Base-by-base conservation (phyloP, 2,888 invertebrate species). In the Ptilodon capucinus region DNA sequence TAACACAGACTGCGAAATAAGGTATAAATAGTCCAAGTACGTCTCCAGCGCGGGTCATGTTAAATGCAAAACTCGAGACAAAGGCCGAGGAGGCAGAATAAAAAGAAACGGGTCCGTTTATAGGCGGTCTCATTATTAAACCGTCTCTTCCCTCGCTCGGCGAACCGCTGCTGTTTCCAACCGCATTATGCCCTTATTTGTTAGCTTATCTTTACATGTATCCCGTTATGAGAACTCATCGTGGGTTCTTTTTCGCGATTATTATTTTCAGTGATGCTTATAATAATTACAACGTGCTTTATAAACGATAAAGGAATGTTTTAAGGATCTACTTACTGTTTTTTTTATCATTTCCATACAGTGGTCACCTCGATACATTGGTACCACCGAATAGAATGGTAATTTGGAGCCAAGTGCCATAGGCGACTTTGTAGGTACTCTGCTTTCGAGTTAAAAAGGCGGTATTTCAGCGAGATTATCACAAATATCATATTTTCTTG, bases 91-190 rank as follows among this genome's bases (percentile, higher is more conserved):
- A 65, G 65, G 70, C 64, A 54, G 76, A 80, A 83, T 83, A 79
- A 84, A 84, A 84, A 74, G 71, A 68, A 81, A 84, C 64, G 56
- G 72, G 54, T 48, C 54, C 77, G 76, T 76, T 81, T 81, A 77
- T 77, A 73, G 75, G 66, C 77, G 70, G 76, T 72, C 77, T 77
- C 78, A 80, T 80, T 85, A 82, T 83, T 80, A 84, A 81, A 78
- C 76, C 76, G 64, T 83, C 78, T 79, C 72, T 76, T 74, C 63
- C 65, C 57, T 63, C 56, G 64, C 69, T 62, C 65, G 64, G 61
- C n/a, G 69, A 71, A 63, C 64, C 70, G 64, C 68, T 64, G 62
- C 56, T 60, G 51, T 65, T 68, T 54, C 48, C 54, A 59, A 58
- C 59, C 52, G 60, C 58, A 64, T 65, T 67, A 69, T 61, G 56